Evolutionary conservation across 92 coral and sea anemone genomes (phyloP).

Genomic region (Umimayanthus kanabou): DNA sequence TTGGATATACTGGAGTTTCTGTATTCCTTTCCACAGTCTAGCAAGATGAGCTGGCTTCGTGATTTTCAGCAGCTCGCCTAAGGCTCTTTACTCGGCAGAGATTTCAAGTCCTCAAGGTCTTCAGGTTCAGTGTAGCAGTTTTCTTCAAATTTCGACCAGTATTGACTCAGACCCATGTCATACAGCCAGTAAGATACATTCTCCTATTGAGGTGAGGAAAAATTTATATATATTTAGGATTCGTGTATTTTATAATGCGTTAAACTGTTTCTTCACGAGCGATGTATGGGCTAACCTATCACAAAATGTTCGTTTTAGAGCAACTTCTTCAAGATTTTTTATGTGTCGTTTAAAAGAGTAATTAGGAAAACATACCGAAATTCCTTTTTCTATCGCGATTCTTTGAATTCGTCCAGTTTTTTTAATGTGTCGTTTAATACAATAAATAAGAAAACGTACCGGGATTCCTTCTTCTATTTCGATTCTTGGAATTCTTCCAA

Average conservation of each 20-base stretch:
- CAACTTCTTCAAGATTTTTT: too few species aligned
- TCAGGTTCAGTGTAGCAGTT: constrained; percentile 44
- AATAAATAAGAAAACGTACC: neutral
- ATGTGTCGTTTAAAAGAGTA: too few species aligned
- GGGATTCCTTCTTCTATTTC: constrained; percentile 47
- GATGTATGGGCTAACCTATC: too few species aligned
- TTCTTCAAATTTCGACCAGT: constrained; percentile 28
- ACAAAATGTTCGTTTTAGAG: too few species aligned
- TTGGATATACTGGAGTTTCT: constrained; percentile 26
- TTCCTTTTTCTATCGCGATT: too few species aligned
- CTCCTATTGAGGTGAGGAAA: neutral
- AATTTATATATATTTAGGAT: neutral
- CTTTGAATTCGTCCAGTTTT: too few species aligned
- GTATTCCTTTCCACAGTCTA: constrained; percentile 31
- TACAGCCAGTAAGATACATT: constrained; percentile 40
- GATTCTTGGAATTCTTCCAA: constrained; percentile 39
- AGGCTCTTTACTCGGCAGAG: constrained; percentile 30
- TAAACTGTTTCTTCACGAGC: too few species aligned
- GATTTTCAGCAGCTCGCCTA: constrained; percentile 20
- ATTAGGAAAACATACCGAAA: too few species aligned
- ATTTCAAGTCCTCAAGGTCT: constrained; percentile 32
- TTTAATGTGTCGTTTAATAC: too few species aligned
- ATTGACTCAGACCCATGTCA: constrained; percentile 32
- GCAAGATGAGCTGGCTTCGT: constrained; percentile 31
- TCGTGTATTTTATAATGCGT: too few species aligned